Evolutionary conservation across 2,797 vertebrate species (phyloP).

Genomic region (Acanthornis magna): DNA sequence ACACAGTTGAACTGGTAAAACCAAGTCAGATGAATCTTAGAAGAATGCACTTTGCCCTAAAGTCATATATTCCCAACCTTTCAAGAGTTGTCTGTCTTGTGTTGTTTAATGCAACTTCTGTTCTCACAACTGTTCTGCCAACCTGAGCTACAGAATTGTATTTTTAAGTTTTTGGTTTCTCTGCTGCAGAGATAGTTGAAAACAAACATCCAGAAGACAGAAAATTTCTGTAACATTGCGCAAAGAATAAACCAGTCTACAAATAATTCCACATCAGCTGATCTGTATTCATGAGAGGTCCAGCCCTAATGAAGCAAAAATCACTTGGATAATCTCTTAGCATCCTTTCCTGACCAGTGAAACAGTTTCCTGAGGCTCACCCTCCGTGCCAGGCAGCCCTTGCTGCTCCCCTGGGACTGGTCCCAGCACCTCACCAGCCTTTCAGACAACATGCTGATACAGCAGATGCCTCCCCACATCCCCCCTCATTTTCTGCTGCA

Average conservation of each 20-base stretch:
- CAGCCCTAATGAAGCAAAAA: neutral
- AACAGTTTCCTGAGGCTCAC: neutral
- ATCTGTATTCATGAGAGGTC: neutral
- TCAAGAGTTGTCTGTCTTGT: neutral
- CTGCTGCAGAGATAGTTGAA: neutral
- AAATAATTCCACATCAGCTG: neutral
- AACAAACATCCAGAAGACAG: neutral
- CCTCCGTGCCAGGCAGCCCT: neutral
- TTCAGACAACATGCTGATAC: neutral
- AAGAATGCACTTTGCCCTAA: neutral
- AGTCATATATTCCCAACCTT: neutral
- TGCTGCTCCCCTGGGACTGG: neutral
- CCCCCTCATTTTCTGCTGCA: neutral
- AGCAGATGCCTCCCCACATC: neutral
- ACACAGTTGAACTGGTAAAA: neutral
- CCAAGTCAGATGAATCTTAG: neutral
- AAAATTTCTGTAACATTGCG: neutral
- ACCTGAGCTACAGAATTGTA: neutral
- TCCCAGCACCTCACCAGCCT: neutral
- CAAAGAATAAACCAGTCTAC: neutral
- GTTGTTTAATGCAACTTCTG: neutral
- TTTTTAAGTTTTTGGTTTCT: neutral
- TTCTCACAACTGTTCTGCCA: neutral
- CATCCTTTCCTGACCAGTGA: neutral
- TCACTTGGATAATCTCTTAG: neutral